phyloP scores from a whole-genome alignment of 1,140 invertebrate species.

The Drosophila rhopaloa region DNA sequence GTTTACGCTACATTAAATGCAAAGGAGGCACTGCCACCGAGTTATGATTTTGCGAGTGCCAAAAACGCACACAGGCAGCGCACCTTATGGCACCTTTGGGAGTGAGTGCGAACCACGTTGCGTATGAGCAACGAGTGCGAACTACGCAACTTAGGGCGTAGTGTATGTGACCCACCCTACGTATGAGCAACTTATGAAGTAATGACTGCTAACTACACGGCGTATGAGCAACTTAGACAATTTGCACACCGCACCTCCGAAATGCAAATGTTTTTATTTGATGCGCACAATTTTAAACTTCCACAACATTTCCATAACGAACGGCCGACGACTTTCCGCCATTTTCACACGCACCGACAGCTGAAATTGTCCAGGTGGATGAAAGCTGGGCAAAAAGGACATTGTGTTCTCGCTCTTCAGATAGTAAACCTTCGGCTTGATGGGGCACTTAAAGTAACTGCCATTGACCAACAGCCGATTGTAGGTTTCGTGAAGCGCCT shows the following conservation, averaged over 20 bases:
- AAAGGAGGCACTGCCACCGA: constrained; percentile 62
- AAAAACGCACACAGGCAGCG: constrained; percentile 19
- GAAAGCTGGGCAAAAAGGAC: constrained; percentile 4
- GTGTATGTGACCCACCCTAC: too few relatives aligned
- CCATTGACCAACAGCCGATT: constrained; percentile 45
- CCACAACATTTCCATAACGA: constrained; percentile 52
- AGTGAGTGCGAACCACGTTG: constrained; percentile 40
- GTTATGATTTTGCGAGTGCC: constrained; percentile 72
- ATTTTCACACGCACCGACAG: constrained; percentile 17
- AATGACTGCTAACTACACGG: constrained; percentile 39
- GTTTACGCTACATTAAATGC: constrained; percentile 82
- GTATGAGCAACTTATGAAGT: constrained; percentile 2
- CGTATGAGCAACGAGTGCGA: constrained; percentile 36
- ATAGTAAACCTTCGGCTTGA: constrained; percentile 32
- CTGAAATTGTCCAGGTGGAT: constrained; percentile 35
- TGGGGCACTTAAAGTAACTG: constrained; percentile 54
- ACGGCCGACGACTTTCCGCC: constrained; percentile 6
- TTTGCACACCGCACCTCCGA: constrained; percentile 5
- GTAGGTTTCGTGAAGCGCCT: constrained; percentile 21
- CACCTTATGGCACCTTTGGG: constrained; percentile 62
- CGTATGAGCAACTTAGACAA: constrained; percentile 28
- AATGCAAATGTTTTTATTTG: constrained; percentile 55
- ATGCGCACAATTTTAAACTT: constrained; percentile 38
- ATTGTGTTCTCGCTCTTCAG: not conserved
- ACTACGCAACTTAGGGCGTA: constrained; percentile 24